phyloP scores from a whole-genome alignment of 2,888 invertebrate species.

The Agrypnus murinus region DNA sequence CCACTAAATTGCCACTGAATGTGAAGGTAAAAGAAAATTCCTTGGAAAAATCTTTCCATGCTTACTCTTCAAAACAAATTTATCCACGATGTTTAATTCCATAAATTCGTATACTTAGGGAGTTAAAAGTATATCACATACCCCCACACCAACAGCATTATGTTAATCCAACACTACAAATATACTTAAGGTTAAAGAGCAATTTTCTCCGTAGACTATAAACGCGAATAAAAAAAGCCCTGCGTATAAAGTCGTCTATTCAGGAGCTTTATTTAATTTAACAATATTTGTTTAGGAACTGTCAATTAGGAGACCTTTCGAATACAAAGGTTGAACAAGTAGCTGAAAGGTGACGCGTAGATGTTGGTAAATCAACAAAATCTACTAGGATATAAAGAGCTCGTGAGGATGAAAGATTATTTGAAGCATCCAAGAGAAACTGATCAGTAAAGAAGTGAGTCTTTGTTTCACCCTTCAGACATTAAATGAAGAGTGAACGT shows the following conservation, averaged over 20 bases:
- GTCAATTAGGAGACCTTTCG: constrained; percentile 26
- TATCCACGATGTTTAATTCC: too few relatives aligned
- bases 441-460: too few relatives aligned
- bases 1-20: too few relatives aligned
- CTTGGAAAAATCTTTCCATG: too few relatives aligned
- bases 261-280: constrained; percentile 27
- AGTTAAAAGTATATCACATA: too few relatives aligned
- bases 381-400: background rate
- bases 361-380: constrained; percentile 22
- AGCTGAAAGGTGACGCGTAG: constrained; percentile 3
- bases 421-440: too few relatives aligned
- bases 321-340: constrained; percentile 22
- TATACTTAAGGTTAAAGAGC: constrained; percentile 11
- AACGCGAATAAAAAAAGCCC: constrained; percentile 17
- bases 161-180: constrained; percentile 19
- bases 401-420: too few relatives aligned
- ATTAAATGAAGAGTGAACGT: too few relatives aligned
- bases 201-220: constrained; percentile 14
- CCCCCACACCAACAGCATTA: constrained; percentile 15
- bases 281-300: constrained; percentile 35
- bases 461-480: too few relatives aligned
- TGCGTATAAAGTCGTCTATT: constrained; percentile 18
- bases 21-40: too few relatives aligned
- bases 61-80: too few relatives aligned
- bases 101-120: too few relatives aligned